Conservation (phyloP, 2,797 vertebrate species). For the Gymnothorax reevesii region DNA sequence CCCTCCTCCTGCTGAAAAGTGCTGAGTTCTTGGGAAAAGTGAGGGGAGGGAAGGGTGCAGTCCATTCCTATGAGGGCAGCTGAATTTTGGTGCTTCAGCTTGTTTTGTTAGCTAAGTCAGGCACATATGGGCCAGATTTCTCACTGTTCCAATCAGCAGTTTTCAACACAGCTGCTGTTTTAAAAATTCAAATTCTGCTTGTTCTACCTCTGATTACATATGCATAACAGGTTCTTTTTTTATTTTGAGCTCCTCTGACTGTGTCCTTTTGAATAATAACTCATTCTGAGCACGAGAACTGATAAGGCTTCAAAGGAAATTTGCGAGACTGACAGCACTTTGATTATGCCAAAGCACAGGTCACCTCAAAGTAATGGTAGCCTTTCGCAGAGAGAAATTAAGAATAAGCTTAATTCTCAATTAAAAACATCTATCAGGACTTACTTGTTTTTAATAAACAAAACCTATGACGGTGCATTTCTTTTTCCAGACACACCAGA, state of each 20-base stretch:
- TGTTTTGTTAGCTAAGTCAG: constrained; percentile 52
- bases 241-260: not conserved
- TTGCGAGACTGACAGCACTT: not conserved
- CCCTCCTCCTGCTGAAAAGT: constrained; percentile 41
- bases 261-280: not conserved
- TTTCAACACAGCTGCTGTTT: constrained; percentile 27
- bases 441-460: not conserved
- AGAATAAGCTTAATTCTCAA: not conserved
- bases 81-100: constrained; percentile 20
- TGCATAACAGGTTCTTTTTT: not conserved
- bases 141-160: constrained; percentile 42
- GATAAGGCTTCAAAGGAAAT: constrained; percentile 7
- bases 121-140: constrained; percentile 42
- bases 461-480: not conserved
- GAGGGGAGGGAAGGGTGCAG: constrained; percentile 21
- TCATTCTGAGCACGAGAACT: not conserved
- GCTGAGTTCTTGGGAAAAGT: constrained; percentile 57
- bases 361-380: not conserved
- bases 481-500: not conserved
- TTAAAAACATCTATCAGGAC: not conserved
- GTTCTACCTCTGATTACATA: not conserved
- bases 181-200: constrained; percentile 12
- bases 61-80: constrained; percentile 35
- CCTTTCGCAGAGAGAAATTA: not conserved
- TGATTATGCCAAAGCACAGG: not conserved